A percentile compares a stretch with the other conserved stretches of the same genome.
Evolutionary conservation across 2,888 invertebrate genomes (phyloP).

Genomic region (Sphaeridia pumilis): DNA sequence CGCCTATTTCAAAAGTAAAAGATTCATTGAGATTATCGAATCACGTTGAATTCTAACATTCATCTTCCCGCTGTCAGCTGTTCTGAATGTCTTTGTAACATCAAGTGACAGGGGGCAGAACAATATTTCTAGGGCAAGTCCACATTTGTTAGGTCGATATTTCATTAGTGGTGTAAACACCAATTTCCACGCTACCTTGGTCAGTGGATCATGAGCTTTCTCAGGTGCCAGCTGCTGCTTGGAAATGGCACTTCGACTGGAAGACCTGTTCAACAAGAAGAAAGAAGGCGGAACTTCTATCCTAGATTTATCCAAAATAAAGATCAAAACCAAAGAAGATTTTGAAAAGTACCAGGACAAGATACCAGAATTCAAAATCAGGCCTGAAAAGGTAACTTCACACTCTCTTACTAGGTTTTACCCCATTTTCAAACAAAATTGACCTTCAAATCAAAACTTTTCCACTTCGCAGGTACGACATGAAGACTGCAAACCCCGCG

Average conservation of each 20-base stretch:
- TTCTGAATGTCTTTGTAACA: too few species aligned
- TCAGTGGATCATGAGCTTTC: too few species aligned
- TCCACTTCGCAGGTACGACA: conserved; percentile 48
- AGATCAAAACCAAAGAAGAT: conserved; percentile 67
- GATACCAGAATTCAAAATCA: conserved; percentile 80
- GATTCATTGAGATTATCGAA: too few species aligned
- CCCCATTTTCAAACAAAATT: background rate
- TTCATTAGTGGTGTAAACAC: too few species aligned
- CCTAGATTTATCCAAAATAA: conserved; percentile 68
- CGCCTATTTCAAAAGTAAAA: too few species aligned
- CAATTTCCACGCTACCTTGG: too few species aligned
- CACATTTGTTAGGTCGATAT: too few species aligned
- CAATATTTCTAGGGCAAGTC: too few species aligned
- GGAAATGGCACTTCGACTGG: conserved; percentile 58
- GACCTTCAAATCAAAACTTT: background rate
- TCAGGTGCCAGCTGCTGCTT: too few species aligned
- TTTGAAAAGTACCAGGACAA: conserved; percentile 69
- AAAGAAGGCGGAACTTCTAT: conserved; percentile 66
- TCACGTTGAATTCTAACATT: too few species aligned
- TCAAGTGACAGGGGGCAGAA: too few species aligned
- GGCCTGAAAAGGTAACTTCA: conserved; percentile 60
- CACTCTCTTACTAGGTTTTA: background rate
- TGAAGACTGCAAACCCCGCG: conserved; percentile 65
- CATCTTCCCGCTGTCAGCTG: too few species aligned
- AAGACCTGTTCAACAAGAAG: conserved; percentile 72